Conservation (phyloP, 2,113 vertebrate species). For the Embiotoca jacksoni region DNA sequence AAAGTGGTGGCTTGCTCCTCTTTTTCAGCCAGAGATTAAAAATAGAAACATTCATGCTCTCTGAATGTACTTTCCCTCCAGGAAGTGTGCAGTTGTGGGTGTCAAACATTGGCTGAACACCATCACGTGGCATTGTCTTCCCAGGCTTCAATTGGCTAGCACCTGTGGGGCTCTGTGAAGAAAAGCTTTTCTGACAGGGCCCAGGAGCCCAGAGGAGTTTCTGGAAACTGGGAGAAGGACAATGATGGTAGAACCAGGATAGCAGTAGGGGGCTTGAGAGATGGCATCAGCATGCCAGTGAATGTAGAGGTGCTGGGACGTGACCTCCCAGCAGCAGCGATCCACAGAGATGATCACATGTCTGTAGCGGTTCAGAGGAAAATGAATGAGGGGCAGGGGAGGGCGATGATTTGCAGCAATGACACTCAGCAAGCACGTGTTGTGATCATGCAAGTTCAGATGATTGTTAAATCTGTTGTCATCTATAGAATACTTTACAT, state of each 20-base stretch:
- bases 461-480: slow-evolving; percentile 7
- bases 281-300: slow-evolving; percentile 53
- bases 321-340: slow-evolving; percentile 63
- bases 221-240: slow-evolving; percentile 77
- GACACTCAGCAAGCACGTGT: slow-evolving; percentile 25
- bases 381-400: slow-evolving; percentile 30
- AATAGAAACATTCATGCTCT: slow-evolving; percentile 84
- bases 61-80: slow-evolving; percentile 82
- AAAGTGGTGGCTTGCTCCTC: slow-evolving; percentile 74
- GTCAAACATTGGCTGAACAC: slow-evolving; percentile 70
- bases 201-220: slow-evolving; percentile 81
- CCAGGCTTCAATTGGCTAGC: slow-evolving; percentile 78
- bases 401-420: slow-evolving; percentile 21
- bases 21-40: slow-evolving; percentile 83
- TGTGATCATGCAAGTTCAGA: not conserved
- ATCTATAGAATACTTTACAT: not conserved
- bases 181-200: slow-evolving; percentile 83
- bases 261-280: slow-evolving; percentile 31
- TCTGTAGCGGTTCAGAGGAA: slow-evolving; percentile 20
- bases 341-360: slow-evolving; percentile 50
- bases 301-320: slow-evolving; percentile 48
- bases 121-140: slow-evolving; percentile 68
- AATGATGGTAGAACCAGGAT: slow-evolving; percentile 63
- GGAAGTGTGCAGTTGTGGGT: slow-evolving; percentile 78
- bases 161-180: slow-evolving; percentile 83